Conservation (phyloP, 2,113 vertebrate species). For the Pelmatolapia mariae region DNA sequence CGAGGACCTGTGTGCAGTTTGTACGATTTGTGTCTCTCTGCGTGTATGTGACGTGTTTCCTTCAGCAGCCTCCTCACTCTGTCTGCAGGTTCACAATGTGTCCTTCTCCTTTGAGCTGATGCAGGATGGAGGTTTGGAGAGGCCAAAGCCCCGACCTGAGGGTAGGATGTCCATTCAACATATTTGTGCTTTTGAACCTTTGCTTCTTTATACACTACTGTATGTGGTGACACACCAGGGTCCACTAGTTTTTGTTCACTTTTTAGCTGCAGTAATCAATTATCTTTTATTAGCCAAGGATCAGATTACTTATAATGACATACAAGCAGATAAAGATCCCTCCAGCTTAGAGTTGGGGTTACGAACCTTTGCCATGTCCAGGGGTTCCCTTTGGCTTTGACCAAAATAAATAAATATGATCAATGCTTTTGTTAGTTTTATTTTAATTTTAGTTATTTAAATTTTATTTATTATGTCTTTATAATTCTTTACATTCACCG, state of each 20-base stretch:
- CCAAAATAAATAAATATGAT: not conserved
- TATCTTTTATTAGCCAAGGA: rapidly evolving
- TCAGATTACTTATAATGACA: not conserved
- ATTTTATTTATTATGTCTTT: not conserved
- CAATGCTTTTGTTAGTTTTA: rapidly evolving
- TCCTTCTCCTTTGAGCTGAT: constrained; percentile 96
- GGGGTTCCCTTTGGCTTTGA: too few species aligned
- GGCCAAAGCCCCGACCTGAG: constrained; percentile 93
- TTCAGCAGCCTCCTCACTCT: not conserved
- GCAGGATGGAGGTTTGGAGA: constrained; percentile 95
- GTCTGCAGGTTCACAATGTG: constrained; percentile 87
- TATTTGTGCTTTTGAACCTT: not conserved
- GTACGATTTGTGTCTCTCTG: not conserved
- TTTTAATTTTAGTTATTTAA: rapidly evolving
- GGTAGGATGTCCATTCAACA: constrained; percentile 66
- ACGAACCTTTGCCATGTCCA: not conserved
- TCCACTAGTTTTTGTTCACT: not conserved
- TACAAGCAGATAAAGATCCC: not conserved
- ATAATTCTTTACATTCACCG: not conserved
- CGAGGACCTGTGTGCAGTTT: not conserved
- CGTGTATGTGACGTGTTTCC: not conserved
- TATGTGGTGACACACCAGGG: not conserved
- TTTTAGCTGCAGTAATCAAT: not conserved
- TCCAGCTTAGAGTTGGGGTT: not conserved
- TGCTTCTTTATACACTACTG: not conserved